Percentiles rank a stretch among this genome's conserved stretches.
phyloP scores from a whole-genome alignment of 2,797 vertebrate genomes.

The Malacoraja senta region DNA sequence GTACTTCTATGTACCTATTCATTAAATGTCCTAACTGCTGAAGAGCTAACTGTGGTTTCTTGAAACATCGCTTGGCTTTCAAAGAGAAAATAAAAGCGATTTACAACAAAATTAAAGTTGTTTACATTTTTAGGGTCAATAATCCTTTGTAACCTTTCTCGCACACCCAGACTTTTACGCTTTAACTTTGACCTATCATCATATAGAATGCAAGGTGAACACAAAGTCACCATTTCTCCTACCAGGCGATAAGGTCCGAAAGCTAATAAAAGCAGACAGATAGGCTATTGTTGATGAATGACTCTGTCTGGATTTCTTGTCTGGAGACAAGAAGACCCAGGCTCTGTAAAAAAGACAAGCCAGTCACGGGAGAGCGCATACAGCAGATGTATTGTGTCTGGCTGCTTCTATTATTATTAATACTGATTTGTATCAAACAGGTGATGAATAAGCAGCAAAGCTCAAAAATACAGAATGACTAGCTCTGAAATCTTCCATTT shows the following conservation, averaged over 20 bases:
- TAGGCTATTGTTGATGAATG: constrained; percentile 60
- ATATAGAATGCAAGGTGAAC: constrained; percentile 40
- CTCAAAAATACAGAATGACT: constrained; percentile 55
- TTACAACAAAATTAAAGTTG: constrained; percentile 16
- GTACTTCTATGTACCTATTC: neutral
- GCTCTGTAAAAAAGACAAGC: constrained; percentile 55
- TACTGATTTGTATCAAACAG: constrained; percentile 57
- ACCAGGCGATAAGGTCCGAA: constrained; percentile 59
- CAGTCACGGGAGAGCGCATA: constrained; percentile 48
- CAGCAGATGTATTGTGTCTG: constrained; percentile 58
- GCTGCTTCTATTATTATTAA: constrained; percentile 57
- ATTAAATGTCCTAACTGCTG: neutral
- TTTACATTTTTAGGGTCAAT: neutral
- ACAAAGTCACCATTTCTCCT: constrained; percentile 43
- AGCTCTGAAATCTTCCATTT: constrained; percentile 40
- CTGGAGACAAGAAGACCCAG: constrained; percentile 53
- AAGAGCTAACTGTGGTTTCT: neutral
- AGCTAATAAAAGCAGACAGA: constrained; percentile 64
- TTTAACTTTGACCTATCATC: constrained; percentile 43
- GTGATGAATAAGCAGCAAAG: constrained; percentile 54
- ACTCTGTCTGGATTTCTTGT: constrained; percentile 61
- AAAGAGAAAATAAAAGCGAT: constrained; percentile 12
- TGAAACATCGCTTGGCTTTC: neutral
- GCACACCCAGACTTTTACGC: neutral
- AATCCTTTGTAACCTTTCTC: constrained; percentile 4